Conservation (phyloP, 1,140 invertebrate genomes). For the Wiebesia pumilae region DNA sequence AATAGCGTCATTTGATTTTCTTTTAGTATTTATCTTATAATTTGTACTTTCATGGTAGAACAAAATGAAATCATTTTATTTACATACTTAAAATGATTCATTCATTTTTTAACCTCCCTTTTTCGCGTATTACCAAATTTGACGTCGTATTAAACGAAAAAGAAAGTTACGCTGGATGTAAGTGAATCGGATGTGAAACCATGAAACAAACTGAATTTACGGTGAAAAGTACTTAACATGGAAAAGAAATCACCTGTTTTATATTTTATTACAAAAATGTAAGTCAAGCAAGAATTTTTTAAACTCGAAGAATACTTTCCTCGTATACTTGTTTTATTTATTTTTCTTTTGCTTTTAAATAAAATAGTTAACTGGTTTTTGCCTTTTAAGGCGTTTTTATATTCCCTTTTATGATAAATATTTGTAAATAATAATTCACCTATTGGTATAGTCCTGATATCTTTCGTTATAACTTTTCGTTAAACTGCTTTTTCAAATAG, state of each 20-base stretch:
- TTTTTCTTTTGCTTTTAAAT: too few species aligned
- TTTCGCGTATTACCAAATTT: conserved; percentile 7
- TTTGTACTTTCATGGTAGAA: neutral
- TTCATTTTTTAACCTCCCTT: conserved; percentile 1
- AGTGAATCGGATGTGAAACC: conserved; percentile 35
- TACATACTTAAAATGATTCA: neutral
- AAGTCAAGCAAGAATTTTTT: neutral
- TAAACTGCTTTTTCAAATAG: neutral
- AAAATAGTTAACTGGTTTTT: neutral
- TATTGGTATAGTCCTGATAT: neutral
- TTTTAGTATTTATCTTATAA: neutral
- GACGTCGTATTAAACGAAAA: neutral
- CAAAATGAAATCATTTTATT: neutral
- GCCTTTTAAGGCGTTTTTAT: too few species aligned
- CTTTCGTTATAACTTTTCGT: neutral
- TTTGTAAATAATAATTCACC: neutral
- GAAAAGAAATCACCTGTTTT: conserved; percentile 10
- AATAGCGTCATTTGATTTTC: neutral
- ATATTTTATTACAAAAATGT: conserved; percentile 25
- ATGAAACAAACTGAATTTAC: conserved; percentile 7
- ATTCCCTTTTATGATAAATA: neutral
- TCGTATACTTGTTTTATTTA: too few species aligned
- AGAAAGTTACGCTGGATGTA: conserved; percentile 6
- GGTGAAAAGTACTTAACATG: neutral
- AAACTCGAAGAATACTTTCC: too few species aligned